Base-by-base conservation (phyloP, 2,888 invertebrate genomes). In the Drosophila robusta region DNA sequence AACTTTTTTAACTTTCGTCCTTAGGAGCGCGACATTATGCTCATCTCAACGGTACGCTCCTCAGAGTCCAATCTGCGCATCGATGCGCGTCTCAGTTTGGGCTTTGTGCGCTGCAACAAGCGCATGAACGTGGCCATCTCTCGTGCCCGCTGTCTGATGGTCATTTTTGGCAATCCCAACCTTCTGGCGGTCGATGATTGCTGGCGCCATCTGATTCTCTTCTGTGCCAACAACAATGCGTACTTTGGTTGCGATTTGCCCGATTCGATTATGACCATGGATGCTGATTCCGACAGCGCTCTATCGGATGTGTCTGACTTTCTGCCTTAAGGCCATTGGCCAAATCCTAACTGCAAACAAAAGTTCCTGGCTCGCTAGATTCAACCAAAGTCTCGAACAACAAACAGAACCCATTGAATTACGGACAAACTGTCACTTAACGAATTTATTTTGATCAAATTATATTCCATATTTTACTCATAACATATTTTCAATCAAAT, bases 91-190 rank as follows among this genome's bases (percentile, higher is more conserved):
- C 93, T 94, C 74, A 92, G 93, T n/a, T 91, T 97, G 34, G 96
- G 96, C 2, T 97, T 97, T 87, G 93, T 97, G 0, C 93, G 94
- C 18, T 95, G 95, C 75, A 95, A 96, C 0, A 96, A 96, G 90
- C 94, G 98, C 65, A 93, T 98, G 81, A 99, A 98, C 92, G 98
- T 98, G 0, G 96, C 97, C 1, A 93, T 98, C 50, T 98, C 97
- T 0, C 94, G 98, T 75, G 96, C 97, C 1, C 90, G 91, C 8
- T 94, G 95, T 7, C 93, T 98, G 26, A 93, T 96, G 5, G 93
- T 98, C 39, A 93, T 98, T 52, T 94, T 98, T 77, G 98, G 98
- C 45, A 96, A 98, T 93, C 97, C 98, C 0, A 93, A 95, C 82
- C 91, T 97, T 26, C 91, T 97, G 22, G 90, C 92, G 3, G 90